Base-by-base conservation (phyloP, 2,797 vertebrate species). In the Sarcoramphus papa region DNA sequence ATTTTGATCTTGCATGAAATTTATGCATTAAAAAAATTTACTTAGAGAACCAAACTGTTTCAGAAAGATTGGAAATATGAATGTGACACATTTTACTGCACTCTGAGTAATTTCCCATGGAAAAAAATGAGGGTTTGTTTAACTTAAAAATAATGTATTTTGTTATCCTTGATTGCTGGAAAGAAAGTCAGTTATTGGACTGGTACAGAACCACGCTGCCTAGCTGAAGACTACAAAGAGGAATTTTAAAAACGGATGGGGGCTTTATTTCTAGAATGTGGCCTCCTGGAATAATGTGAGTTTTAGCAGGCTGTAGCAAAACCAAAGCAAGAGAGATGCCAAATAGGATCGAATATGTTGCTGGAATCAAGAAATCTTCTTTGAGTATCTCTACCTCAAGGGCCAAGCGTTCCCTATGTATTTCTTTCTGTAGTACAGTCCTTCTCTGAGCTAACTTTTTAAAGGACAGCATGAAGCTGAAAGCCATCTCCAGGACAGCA, bases 51-150 rank as follows among this genome's bases (percentile, higher is more conserved):
- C 59, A 81, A 93, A 92, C 57, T 48, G 41, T 82, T 93, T 74
- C 75, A 56, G 60, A 82, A 70, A 69, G 86, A 63, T 69, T 83
- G 80, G 94, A 93, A 97, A 95, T 72, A 92, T 31, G 87, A 91
- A 68, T 10, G 11, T 69, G 68, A 76, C 95, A 91, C 70, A 53
- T 94, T 95, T 70, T 57, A 48, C 81, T 95, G 48, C 31, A 43
- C n/a, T 68, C 59, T 64, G 69, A 96, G 93, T 88, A 90, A 97
- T 81, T 97, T 96, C 73, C 90, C 90, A 14, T 94, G 89, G 88
- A 86, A 86, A 86, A 70, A 87, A 89, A 51, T 14, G 31, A 87
- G 73, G 54, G 54, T 53, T 97, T 97, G 89, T 95, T 97, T 97
- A 91, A 93, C 92, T 97, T 72, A 74, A 92, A 95, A 97, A 90